Base-by-base conservation (phyloP, 2,797 vertebrate species). In the Poecilia picta region DNA sequence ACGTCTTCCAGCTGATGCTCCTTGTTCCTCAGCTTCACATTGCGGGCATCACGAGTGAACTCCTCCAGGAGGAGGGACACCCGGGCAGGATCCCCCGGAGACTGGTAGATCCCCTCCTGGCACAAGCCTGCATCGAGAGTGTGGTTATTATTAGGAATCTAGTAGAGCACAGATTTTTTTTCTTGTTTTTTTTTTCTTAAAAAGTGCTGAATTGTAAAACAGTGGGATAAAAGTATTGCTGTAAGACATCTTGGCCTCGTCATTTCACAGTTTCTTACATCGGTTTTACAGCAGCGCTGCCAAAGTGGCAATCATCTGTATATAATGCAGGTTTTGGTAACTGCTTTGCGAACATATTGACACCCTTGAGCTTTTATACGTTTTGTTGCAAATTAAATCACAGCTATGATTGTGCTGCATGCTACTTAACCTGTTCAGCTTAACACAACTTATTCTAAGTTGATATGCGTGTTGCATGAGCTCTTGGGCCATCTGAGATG, bases 1-100 rank as follows among this genome's bases (percentile, higher is more conserved):
- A 99, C 97, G 7, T 99, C 98, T 90, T 97, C 97, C 74, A 99
- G 95, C 0, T 89, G 96, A 86, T 98, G 97, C 71, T 96, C 97
- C 82, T 97, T 96, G 83, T 94, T 90, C 83, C 97, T 95, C 86
- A 99, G 89, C 83, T 99, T 99, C 88, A 99, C 97, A 39, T 95
- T 96, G 59, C 98, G 96, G 15, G 98, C 98, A 74, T 99, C 97
- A 49, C 94, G 96, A 84, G 93, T 96, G 94, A 99, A 99, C 80
- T 92, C 95, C 85, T 97, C 96, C 76, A 98, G 91, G 47, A 99
- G 97, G 75, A 94, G 94, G 36, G 91, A 87, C 55, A 97, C 93
- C 8, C 90, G 94, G 11, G 84, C 90, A 1, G 96, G 92, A 83
- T 98, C 93, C 0, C 98, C 98, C 1, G 83, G 93, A 77, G 94